Evolutionary conservation across 2,113 vertebrate genomes (phyloP), one percentile per base, ranked within the genome.

Genomic region (Holacanthus passer): DNA sequence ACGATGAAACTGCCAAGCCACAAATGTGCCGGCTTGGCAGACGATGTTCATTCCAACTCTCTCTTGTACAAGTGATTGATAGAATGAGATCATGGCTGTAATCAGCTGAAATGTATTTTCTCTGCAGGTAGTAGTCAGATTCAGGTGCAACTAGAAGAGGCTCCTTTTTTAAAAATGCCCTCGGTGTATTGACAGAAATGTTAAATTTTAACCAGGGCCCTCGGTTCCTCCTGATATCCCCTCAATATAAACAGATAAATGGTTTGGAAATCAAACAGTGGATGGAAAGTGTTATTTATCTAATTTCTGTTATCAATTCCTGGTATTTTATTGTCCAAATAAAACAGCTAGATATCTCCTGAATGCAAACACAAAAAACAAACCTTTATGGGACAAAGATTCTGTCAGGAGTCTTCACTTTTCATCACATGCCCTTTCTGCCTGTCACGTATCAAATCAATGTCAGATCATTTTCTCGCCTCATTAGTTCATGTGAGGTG

Each of bases 401-500:
- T 29, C 6, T 24, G 29, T 20, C 5, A 22, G 5, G 12, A 47
- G 27, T 52, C 37, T 50, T 14, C 1, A 65, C 63, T 20, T 60
- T 9, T 5, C 50, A 9, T 37, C 5, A 37, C 35, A 37, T 53
- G 43, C 6, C 50, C 19, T 72, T 56, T 77, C 31, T 79, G 5
- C 29, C 71, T 84, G 80, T 79, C 82, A 78, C 6, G n/a, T n/a
- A 29, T 78, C 58, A 59, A 76, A 82, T 86, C 47, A 80, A 62
- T 67, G 56, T 79, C 68, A 53, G 14, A 35, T 85, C 66, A 62
- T 7, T 59, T 69, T 58, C 77, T 70, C 66, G 20, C 32, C 32
- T 81, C 83, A 84, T 80, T 85, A 29, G 66, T 59, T 77, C 16
- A 35, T 27, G 39, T 56, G 55, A 35, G 64, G 41, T 43, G 60